These are phyloP conservation scores for Terebella lapidaria DNA, from an alignment of 2,888 invertebrate species.

Conservation along the genomic window DNA sequence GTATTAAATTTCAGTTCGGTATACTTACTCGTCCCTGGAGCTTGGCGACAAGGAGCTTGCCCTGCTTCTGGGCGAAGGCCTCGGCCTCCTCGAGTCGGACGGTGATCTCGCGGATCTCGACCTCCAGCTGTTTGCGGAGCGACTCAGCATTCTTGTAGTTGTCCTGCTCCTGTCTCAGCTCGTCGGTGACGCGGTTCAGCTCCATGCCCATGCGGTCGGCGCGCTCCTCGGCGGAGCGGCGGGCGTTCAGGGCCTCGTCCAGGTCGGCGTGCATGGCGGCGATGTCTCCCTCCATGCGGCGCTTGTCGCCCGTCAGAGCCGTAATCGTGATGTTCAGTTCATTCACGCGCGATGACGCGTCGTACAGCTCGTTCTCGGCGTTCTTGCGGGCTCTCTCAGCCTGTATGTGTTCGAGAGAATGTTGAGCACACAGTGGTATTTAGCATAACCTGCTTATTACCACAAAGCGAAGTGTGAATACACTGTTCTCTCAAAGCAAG, in stretches of 20 bases:
- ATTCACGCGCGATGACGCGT: constrained; percentile 84
- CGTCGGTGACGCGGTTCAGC: constrained; percentile 47
- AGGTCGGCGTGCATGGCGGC: constrained; percentile 86
- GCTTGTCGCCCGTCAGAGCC: constrained; percentile 87
- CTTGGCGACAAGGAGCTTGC: constrained; percentile 52
- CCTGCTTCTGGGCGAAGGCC: constrained; percentile 51
- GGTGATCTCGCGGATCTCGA: constrained; percentile 53
- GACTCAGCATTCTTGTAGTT: constrained; percentile 54
- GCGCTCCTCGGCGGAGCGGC: constrained; percentile 32
- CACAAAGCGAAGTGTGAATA: no score
- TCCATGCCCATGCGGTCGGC: constrained; percentile 36
- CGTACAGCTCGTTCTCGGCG: constrained; percentile 68
- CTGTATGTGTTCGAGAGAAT: no score
- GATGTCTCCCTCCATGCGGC: constrained; percentile 92
- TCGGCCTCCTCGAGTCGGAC: constrained; percentile 53
- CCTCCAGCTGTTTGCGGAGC: constrained; percentile 52
- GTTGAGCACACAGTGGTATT: background rate
- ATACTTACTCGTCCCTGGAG: constrained; percentile 47
- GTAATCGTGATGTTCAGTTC: constrained; percentile 93
- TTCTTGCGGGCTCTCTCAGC: constrained; percentile 52
- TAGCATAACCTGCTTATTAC: no score
- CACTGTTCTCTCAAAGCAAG: no score
- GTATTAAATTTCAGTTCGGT: no score
- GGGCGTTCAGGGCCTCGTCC: constrained; percentile 72
- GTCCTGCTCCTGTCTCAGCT: constrained; percentile 52